These are phyloP conservation scores for Lasioglossum vierecki DNA, from an alignment of 2,888 invertebrate genomes.

Conservation along the genomic window DNA sequence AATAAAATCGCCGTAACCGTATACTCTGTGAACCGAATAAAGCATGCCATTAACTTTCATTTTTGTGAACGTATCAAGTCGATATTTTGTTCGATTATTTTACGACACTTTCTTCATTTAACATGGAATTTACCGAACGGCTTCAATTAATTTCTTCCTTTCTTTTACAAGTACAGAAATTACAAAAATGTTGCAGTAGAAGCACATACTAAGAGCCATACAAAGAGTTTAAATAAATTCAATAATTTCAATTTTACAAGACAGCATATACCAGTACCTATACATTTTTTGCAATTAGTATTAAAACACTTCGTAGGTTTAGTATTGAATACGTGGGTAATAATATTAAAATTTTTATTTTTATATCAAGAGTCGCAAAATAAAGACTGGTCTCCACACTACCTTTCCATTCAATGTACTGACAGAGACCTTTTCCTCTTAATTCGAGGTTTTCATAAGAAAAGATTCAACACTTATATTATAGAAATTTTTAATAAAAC, in stretches of 20 bases:
- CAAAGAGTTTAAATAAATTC: neutral
- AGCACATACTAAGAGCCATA: neutral
- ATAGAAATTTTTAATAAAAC: too few species aligned
- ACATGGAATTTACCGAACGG: neutral
- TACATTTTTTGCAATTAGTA: neutral
- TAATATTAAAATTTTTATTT: too few species aligned
- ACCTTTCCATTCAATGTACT: too few species aligned
- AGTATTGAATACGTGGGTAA: neutral
- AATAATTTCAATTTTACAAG: neutral
- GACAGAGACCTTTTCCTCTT: too few species aligned
- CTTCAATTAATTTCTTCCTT: neutral
- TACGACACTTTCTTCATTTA: neutral
- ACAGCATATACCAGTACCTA: neutral
- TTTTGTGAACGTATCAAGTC: neutral
- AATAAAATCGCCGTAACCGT: neutral
- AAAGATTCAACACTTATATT: too few species aligned
- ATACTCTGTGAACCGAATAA: neutral
- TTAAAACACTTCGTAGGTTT: neutral
- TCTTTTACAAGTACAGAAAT: neutral
- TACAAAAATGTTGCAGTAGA: neutral
- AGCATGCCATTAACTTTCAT: conserved; percentile 1
- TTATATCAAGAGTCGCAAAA: too few species aligned
- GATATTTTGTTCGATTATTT: neutral
- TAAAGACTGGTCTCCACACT: too few species aligned
- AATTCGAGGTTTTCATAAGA: too few species aligned